Evolutionary conservation across 2,888 invertebrate species (phyloP).

Genomic region (Pollenia angustigena): DNA sequence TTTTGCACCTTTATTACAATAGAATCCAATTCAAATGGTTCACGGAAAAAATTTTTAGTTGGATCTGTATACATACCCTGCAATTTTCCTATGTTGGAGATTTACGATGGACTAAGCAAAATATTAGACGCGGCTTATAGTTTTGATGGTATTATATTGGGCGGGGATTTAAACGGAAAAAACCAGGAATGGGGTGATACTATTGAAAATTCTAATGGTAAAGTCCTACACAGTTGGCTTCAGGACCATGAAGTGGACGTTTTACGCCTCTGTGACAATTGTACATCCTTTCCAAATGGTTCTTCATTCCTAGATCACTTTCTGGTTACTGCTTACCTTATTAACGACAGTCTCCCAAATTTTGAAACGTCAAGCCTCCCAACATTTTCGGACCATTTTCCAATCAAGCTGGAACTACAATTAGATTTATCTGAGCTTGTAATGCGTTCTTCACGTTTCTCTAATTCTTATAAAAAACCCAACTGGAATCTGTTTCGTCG

Average conservation of each 20-base stretch:
- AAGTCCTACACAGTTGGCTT: background rate
- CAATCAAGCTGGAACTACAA: background rate
- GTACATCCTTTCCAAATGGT: background rate
- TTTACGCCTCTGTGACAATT: background rate
- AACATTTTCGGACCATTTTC: background rate
- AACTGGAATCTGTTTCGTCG: too few species aligned
- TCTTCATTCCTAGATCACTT: background rate
- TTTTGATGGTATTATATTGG: slow-evolving; percentile 19
- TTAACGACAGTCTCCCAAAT: too few species aligned
- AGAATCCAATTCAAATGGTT: background rate
- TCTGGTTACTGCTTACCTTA: background rate
- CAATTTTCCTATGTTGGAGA: background rate
- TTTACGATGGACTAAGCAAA: background rate
- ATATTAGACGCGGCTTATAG: background rate
- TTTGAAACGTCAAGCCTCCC: too few species aligned
- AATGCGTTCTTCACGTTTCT: too few species aligned
- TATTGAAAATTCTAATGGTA: background rate
- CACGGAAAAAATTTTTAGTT: slow-evolving; percentile 3
- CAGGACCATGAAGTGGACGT: background rate
- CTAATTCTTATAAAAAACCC: too few species aligned
- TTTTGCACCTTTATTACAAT: background rate
- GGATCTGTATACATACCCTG: slow-evolving; percentile 17
- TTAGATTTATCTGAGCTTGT: too few species aligned
- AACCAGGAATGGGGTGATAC: too few species aligned
- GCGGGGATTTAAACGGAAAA: slow-evolving; percentile 24